These are phyloP conservation scores for Hemiscyllium ocellatum DNA, from an alignment of 2,113 vertebrate species.

Conservation along the genomic window DNA sequence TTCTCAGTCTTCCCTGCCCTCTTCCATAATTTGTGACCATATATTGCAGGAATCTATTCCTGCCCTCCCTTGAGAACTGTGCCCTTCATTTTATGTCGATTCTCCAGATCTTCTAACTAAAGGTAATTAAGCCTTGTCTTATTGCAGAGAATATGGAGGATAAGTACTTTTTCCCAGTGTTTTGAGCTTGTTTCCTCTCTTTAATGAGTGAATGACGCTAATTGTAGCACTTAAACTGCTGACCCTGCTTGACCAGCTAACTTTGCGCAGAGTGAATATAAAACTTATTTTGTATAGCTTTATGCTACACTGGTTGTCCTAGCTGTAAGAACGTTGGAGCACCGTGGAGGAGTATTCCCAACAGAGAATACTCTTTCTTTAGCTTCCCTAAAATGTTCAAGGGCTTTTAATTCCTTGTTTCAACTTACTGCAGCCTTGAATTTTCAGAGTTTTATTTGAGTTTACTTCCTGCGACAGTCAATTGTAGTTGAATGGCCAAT, in stretches of 20 bases:
- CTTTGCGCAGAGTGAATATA: neutral
- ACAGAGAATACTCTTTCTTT: neutral
- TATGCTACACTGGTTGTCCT: neutral
- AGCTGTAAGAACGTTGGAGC: neutral
- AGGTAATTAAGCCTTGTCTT: too few species aligned
- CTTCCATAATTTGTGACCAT: too few species aligned
- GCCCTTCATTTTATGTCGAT: too few species aligned
- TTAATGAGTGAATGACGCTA: neutral
- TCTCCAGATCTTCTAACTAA: too few species aligned
- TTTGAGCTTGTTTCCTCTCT: neutral
- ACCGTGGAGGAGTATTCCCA: neutral
- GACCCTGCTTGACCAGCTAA: neutral
- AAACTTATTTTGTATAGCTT: neutral
- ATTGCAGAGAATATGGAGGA: neutral
- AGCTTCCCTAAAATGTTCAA: neutral
- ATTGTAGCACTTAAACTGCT: slow-evolving; percentile 11
- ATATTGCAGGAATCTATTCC: too few species aligned
- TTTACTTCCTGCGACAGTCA: neutral
- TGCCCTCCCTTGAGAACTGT: too few species aligned
- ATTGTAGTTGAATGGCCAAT: neutral
- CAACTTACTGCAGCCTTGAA: neutral
- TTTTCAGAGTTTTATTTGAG: neutral
- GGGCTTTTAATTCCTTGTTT: neutral
- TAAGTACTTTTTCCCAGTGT: neutral
- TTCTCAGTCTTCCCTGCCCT: too few species aligned